Percentiles rank a stretch among this genome's conserved stretches.
phyloP scores from a whole-genome alignment of 2,888 invertebrate species.

The Caenorhabditis plicata region DNA sequence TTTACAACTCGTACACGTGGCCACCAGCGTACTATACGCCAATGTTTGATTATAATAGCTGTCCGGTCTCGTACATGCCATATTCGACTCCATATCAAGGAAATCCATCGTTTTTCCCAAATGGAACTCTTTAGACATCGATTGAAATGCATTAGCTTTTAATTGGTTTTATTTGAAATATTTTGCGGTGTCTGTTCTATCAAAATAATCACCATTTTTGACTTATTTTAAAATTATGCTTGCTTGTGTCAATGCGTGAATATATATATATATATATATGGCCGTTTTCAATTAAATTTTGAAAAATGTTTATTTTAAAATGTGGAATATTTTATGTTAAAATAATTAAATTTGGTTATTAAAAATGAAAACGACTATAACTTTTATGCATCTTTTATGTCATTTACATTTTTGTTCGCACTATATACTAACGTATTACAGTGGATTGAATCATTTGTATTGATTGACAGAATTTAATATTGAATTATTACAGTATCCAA shows the following conservation, averaged over 20 bases:
- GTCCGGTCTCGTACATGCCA: conserved; percentile 15
- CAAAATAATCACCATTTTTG: background rate
- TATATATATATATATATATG: background rate
- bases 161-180: too few relatives aligned
- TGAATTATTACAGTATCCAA: too few relatives aligned
- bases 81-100: conserved; percentile 17
- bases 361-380: too few relatives aligned
- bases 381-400: conserved; percentile 1
- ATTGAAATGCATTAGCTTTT: conserved; percentile 3
- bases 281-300: background rate
- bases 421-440: background rate
- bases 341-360: too few relatives aligned
- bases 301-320: background rate
- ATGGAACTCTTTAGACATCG: conserved; percentile 18
- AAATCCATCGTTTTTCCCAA: conserved; percentile 22
- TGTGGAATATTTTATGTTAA: too few relatives aligned
- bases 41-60: conserved; percentile 12
- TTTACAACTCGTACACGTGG: conserved; percentile 29
- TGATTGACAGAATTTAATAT: too few relatives aligned
- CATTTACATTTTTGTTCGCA: background rate
- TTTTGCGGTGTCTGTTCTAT: too few relatives aligned
- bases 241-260: background rate
- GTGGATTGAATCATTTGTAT: too few relatives aligned
- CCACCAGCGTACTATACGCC: conserved; percentile 18
- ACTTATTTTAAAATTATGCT: background rate